These are phyloP conservation scores for Pollenia amentaria DNA, from an alignment of 2,888 invertebrate species.

Conservation along the genomic window DNA sequence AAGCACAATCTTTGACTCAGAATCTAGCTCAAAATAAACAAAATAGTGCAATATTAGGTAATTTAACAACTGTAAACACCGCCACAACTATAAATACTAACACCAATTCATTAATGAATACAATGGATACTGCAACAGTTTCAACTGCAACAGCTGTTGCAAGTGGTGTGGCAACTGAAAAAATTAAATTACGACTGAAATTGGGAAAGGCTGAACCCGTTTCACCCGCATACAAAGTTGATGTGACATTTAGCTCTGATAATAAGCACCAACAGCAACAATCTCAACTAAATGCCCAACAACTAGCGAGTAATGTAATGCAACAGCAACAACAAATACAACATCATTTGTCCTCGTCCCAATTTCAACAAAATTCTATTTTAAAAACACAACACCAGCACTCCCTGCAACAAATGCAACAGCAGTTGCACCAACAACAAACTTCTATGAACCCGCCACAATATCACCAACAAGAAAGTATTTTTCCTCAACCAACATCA, in stretches of 20 bases:
- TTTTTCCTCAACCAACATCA: conserved; percentile 68
- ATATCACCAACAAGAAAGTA: conserved; percentile 74
- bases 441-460: conserved; percentile 68
- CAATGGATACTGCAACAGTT: conserved; percentile 36
- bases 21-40: conserved; percentile 42
- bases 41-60: conserved; percentile 53
- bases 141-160: conserved; percentile 55
- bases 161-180: conserved; percentile 85
- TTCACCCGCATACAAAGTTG: conserved; percentile 92
- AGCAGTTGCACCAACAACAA: conserved; percentile 66
- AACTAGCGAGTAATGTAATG: conserved; percentile 67
- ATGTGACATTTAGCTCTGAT: conserved; percentile 88
- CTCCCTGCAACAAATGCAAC: conserved; percentile 66
- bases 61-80: conserved; percentile 35
- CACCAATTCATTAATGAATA: conserved; percentile 26
- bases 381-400: conserved; percentile 67
- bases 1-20: conserved; percentile 20
- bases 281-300: conserved; percentile 74
- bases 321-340: conserved; percentile 67
- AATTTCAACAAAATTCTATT: conserved; percentile 59
- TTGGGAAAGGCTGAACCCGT: conserved; percentile 93
- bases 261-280: conserved; percentile 65
- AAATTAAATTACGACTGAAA: conserved; percentile 92
- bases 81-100: conserved; percentile 7
- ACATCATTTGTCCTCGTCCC: conserved; percentile 62